A percentile compares a stretch with the other conserved stretches of the same genome.
phyloP scores from a whole-genome alignment of 2,797 vertebrate genomes.

The Melanogrammus aeglefinus region DNA sequence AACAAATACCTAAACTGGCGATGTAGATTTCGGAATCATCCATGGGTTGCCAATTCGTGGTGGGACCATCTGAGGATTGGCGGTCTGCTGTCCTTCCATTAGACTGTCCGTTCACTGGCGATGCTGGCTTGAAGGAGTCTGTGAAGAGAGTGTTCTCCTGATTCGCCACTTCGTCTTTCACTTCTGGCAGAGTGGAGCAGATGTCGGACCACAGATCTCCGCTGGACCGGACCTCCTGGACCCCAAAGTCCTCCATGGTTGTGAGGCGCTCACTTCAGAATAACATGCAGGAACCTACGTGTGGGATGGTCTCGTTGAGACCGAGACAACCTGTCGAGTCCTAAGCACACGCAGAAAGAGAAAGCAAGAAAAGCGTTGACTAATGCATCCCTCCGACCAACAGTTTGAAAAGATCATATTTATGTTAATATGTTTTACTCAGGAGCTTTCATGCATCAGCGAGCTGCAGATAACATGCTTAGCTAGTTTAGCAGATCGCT shows the following conservation, averaged over 20 bases:
- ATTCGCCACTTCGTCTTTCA: conserved; percentile 46
- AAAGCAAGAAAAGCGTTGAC: neutral
- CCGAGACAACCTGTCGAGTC: neutral
- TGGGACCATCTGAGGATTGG: conserved; percentile 6
- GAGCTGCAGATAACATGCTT: neutral
- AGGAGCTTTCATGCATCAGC: neutral
- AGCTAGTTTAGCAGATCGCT: neutral
- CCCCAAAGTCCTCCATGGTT: conserved; percentile 83
- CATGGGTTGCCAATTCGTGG: conserved; percentile 86
- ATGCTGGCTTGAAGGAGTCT: conserved; percentile 80
- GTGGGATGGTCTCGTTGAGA: neutral
- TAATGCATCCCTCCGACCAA: neutral
- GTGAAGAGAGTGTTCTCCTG: conserved; percentile 69
- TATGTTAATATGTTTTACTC: neutral
- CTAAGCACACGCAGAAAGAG: neutral
- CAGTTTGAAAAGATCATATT: neutral
- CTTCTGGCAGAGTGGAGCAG: conserved; percentile 80
- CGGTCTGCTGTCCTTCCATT: conserved; percentile 52
- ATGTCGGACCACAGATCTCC: conserved; percentile 92
- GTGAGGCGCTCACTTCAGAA: conserved; percentile 34
- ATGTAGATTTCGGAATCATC: conserved; percentile 91
- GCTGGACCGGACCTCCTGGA: conserved; percentile 67
- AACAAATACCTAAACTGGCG: conserved; percentile 83
- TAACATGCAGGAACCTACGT: neutral
- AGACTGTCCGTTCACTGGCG: conserved; percentile 28